Evolutionary conservation across 2,797 vertebrate species (phyloP).

Genomic region (Anas acuta): DNA sequence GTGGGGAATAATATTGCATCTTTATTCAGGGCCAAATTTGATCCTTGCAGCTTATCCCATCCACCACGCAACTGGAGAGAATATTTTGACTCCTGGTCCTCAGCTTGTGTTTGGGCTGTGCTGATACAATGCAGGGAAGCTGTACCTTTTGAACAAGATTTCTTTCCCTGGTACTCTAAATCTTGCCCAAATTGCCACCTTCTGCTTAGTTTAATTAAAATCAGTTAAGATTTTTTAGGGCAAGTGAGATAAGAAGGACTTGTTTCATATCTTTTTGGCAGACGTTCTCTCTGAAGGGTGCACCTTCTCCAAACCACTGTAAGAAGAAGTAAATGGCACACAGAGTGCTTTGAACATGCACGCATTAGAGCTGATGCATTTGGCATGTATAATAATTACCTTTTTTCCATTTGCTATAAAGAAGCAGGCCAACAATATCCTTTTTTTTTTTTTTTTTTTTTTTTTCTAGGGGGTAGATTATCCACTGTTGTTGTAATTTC

Average conservation of each 20-base stretch:
- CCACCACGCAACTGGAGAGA: not conserved
- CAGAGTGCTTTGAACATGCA: not conserved
- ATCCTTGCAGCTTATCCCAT: not conserved
- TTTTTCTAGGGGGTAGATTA: not conserved
- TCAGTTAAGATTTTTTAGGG: not conserved
- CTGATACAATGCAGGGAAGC: not conserved
- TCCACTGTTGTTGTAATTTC: not conserved
- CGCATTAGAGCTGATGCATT: not conserved
- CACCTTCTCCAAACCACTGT: not conserved
- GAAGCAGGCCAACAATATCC: not conserved
- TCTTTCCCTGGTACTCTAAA: not conserved
- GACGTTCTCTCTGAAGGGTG: not conserved
- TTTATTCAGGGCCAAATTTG: not conserved
- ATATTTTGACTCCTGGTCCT: not conserved
- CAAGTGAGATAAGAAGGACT: not conserved
- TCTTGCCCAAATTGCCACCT: not conserved
- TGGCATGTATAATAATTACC: constrained; percentile 30
- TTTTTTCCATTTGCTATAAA: not conserved
- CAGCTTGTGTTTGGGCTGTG: too few species aligned
- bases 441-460: not conserved
- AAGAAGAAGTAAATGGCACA: not conserved
- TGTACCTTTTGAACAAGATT: not conserved
- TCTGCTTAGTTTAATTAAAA: constrained; percentile 50
- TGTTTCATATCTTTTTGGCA: not conserved
- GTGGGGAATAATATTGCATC: not conserved